Evolutionary conservation across 1,140 invertebrate genomes (phyloP).

Genomic region (Delia radicum): DNA sequence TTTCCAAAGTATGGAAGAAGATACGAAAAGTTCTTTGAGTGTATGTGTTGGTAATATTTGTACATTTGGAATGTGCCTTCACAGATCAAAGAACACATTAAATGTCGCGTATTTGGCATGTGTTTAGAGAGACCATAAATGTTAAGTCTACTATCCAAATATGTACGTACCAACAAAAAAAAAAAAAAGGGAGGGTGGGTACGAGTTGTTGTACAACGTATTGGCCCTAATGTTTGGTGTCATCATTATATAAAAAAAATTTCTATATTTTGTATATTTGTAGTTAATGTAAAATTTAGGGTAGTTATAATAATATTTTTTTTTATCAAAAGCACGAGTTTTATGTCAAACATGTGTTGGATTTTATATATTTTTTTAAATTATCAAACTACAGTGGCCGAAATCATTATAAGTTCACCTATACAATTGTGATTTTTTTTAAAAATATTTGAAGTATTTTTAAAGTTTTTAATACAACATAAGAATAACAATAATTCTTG

Average conservation of each 20-base stretch:
- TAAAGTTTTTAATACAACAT: no score
- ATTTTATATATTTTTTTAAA: no score
- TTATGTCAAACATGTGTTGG: neutral
- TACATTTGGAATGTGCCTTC: constrained; percentile 16
- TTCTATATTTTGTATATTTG: neutral
- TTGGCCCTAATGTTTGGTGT: neutral
- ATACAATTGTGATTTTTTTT: no score
- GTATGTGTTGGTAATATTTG: neutral
- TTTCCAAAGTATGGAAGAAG: neutral
- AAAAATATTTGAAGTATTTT: no score
- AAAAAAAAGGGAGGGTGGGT: neutral
- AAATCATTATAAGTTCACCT: no score
- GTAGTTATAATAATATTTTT: no score
- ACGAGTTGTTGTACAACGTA: neutral
- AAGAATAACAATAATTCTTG: no score
- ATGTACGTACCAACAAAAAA: no score
- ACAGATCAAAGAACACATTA: constrained; percentile 11
- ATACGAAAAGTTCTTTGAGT: neutral
- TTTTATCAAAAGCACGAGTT: constrained; percentile 19
- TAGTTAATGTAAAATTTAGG: no score
- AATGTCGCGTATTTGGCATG: constrained; percentile 20
- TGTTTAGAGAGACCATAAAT: no score
- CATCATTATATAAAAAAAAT: neutral
- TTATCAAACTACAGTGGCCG: no score
- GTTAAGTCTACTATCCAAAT: no score